phyloP scores from a whole-genome alignment of 2,888 invertebrate species.

The Pantelozetes paolii region DNA sequence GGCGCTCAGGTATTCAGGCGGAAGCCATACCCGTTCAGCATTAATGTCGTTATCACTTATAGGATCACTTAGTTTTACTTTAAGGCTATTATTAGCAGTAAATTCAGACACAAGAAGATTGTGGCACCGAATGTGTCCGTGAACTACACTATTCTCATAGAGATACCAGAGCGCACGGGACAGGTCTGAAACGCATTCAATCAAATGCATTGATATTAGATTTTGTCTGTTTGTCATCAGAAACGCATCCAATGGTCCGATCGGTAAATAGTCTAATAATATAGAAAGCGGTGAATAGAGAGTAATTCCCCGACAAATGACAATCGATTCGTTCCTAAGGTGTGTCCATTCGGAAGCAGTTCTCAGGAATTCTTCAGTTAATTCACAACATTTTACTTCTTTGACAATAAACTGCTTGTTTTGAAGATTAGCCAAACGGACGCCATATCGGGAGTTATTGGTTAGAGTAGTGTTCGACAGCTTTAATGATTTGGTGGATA shows the following conservation, averaged over 20 bases:
- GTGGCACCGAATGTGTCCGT: slow-evolving; percentile 77
- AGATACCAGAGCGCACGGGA: slow-evolving; percentile 82
- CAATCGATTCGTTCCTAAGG: slow-evolving; percentile 30
- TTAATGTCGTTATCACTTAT: slow-evolving; percentile 64
- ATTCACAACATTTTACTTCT: slow-evolving; percentile 20
- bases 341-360: slow-evolving; percentile 40
- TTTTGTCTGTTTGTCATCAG: slow-evolving; percentile 53
- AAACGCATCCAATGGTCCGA: slow-evolving; percentile 72
- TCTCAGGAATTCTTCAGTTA: slow-evolving; percentile 19
- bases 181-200: slow-evolving; percentile 74
- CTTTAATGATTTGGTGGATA: slow-evolving; percentile 31
- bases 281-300: slow-evolving; percentile 71
- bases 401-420: slow-evolving; percentile 40
- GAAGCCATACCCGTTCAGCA: slow-evolving; percentile 64
- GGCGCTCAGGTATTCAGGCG: slow-evolving; percentile 62
- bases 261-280: slow-evolving; percentile 72
- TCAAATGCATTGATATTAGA: slow-evolving; percentile 61
- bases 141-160: slow-evolving; percentile 58
- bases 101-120: slow-evolving; percentile 73
- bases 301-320: slow-evolving; percentile 63
- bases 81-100: slow-evolving; percentile 62
- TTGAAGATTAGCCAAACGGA: slow-evolving; percentile 34
- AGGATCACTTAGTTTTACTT: slow-evolving; percentile 77
- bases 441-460: slow-evolving; percentile 32
- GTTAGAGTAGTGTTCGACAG: slow-evolving; percentile 30